Percentiles rank a stretch among this genome's conserved stretches.
Conservation (phyloP, 2,888 invertebrate genomes). For the Drosophila meridionalis region DNA sequence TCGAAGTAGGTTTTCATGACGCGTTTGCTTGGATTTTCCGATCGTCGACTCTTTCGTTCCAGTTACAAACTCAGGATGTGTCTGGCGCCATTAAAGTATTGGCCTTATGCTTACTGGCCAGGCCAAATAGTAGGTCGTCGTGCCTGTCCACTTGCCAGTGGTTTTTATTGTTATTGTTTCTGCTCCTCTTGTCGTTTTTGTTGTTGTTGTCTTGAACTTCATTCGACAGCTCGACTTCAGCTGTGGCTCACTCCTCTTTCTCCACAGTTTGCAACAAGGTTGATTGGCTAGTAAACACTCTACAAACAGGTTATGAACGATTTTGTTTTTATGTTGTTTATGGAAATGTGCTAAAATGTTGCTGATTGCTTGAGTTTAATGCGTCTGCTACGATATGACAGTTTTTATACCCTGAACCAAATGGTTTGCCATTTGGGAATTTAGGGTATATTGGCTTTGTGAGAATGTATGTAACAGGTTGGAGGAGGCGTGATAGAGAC, state of each 20-base stretch:
- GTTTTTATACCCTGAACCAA: background rate
- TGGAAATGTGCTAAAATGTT: constrained; percentile 24
- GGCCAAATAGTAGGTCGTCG: constrained; percentile 49
- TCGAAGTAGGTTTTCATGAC: constrained; percentile 61
- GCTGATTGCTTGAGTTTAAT: constrained; percentile 28
- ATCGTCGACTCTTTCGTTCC: constrained; percentile 57
- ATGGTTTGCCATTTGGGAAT: background rate
- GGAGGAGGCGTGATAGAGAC: background rate
- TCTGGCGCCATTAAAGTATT: constrained; percentile 59
- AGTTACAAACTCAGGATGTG: constrained; percentile 48
- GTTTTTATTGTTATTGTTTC: constrained; percentile 9
- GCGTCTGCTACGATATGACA: constrained; percentile 26
- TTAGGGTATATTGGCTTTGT: background rate
- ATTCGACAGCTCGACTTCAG: constrained; percentile 17
- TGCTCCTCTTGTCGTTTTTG: background rate
- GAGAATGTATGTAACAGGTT: background rate
- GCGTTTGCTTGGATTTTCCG: constrained; percentile 55
- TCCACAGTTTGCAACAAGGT: constrained; percentile 34
- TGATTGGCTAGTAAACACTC: constrained; percentile 43
- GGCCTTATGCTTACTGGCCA: constrained; percentile 40
- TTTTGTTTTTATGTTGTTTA: constrained; percentile 5
- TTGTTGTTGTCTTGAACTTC: constrained; percentile 33
- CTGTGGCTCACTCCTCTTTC: constrained; percentile 16
- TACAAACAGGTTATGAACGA: constrained; percentile 46
- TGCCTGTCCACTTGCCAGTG: constrained; percentile 27